These are phyloP conservation scores for Takifugu bimaculatus DNA, from an alignment of 2,113 vertebrate species.

Conservation along the genomic window DNA sequence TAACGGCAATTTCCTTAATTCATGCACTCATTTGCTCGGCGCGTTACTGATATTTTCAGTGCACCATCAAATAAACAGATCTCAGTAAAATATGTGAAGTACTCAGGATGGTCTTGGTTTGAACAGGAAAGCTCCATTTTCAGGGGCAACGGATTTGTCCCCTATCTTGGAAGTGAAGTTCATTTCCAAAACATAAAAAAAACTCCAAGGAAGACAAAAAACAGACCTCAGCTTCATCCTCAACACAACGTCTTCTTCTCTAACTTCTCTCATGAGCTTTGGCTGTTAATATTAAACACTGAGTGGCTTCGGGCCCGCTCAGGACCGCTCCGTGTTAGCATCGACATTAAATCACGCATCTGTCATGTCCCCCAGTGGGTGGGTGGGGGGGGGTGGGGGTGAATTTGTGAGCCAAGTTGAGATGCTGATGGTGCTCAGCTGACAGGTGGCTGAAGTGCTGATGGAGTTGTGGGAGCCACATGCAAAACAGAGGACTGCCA, in stretches of 20 bases:
- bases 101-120: no score
- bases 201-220: conserved; percentile 11
- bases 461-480: conserved; percentile 61
- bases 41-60: no score
- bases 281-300: conserved; percentile 33
- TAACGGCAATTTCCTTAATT: no score
- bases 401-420: conserved; percentile 57
- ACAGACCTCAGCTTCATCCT: conserved; percentile 33
- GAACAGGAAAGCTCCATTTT: no score
- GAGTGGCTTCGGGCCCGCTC: conserved; percentile 17
- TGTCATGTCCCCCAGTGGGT: conserved; percentile 62
- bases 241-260: conserved; percentile 21
- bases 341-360: conserved; percentile 63
- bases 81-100: no score
- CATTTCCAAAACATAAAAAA: conserved; percentile 31
- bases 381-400: conserved; percentile 3
- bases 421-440: conserved; percentile 62
- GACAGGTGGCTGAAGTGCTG: conserved; percentile 65
- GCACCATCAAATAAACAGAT: no score
- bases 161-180: no score
- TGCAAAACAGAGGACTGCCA: conserved; percentile 42
- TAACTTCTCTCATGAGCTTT: conserved; percentile 28
- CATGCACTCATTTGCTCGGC: no score
- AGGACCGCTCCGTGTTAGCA: conserved; percentile 37
- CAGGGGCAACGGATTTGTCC: no score